Conservation (phyloP, 2,113 vertebrate species). For the Leptobrachium ailaonicum region DNA sequence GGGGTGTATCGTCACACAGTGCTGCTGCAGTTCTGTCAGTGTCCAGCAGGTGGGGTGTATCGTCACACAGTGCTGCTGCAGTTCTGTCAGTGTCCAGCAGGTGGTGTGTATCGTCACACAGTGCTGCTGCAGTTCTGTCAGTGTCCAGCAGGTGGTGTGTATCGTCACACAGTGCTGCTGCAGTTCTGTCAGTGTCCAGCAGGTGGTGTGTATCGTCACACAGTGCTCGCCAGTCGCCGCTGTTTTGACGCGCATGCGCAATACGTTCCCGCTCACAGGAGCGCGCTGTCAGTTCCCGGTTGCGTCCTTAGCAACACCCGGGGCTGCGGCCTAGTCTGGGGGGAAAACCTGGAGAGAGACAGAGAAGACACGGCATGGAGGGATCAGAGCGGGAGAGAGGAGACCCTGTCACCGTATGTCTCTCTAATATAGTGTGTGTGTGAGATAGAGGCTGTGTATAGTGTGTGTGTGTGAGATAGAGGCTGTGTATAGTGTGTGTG, state of each 20-base stretch:
- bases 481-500: too few species aligned
- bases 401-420: not conserved
- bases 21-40: not conserved
- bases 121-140: not conserved
- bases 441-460: too few species aligned
- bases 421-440: too few species aligned
- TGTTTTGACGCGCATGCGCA: not conserved
- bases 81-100: not conserved
- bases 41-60: not conserved
- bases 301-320: slow-evolving; percentile 35
- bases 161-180: too few species aligned
- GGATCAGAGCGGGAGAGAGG: not conserved
- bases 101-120: not conserved
- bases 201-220: slow-evolving; percentile 26
- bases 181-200: not conserved
- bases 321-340: not conserved
- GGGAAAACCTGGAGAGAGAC: not conserved
- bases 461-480: too few species aligned
- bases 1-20: not conserved
- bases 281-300: not conserved
- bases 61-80: slow-evolving; percentile 8
- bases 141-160: not conserved
- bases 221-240: slow-evolving; percentile 12
- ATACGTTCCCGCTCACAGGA: not conserved
- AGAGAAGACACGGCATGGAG: not conserved